Evolutionary conservation across 2,888 invertebrate genomes (phyloP).

Genomic region (Drosophila subsilvestris): DNA sequence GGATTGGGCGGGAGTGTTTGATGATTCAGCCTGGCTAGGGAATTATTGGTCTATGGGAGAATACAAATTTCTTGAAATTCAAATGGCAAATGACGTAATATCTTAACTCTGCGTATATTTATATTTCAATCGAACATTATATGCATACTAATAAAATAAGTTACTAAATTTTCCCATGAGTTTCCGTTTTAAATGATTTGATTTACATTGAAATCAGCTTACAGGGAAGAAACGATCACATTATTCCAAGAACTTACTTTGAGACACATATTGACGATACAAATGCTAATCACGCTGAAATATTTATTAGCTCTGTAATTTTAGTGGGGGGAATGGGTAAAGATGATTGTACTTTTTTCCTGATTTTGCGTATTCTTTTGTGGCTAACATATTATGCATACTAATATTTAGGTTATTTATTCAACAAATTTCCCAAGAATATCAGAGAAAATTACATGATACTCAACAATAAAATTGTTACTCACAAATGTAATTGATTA

Average conservation of each 20-base stretch:
- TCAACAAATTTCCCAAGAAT: constrained; percentile 14
- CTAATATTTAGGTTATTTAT: constrained; percentile 18
- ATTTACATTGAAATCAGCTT: constrained; percentile 5
- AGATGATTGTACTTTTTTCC: neutral
- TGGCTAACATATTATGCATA: constrained; percentile 3
- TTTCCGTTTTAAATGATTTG: neutral
- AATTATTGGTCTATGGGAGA: neutral
- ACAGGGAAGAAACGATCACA: neutral
- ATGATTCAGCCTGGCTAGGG: neutral
- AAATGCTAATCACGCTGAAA: neutral
- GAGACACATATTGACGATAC: neutral
- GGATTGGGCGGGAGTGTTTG: neutral
- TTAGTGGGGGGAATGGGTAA: neutral
- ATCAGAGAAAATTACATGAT: constrained; percentile 1
- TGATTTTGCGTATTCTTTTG: neutral
- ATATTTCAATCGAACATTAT: neutral
- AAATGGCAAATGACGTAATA: neutral
- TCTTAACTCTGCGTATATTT: neutral
- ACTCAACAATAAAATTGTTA: neutral
- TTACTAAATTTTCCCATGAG: neutral
- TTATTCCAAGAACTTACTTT: neutral
- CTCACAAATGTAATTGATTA: constrained; percentile 1
- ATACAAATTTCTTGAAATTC: neutral
- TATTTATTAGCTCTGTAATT: neutral
- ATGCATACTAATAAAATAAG: neutral